These are phyloP conservation scores for Actinia tenebrosa DNA, from an alignment of 64 coral and sea anemone species.

Conservation along the genomic window DNA sequence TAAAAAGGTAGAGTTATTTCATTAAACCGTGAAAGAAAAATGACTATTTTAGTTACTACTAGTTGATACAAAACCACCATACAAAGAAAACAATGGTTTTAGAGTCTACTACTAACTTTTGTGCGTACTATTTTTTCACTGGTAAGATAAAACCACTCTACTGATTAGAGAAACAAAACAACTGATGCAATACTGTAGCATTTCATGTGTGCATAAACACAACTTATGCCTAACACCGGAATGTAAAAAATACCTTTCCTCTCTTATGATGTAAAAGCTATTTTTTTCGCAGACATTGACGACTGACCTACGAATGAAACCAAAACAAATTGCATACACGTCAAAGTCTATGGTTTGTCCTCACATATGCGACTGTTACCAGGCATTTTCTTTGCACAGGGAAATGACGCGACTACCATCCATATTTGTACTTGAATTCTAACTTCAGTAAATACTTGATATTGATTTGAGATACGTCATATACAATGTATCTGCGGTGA, in stretches of 20 bases:
- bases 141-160: no score
- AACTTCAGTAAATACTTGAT: constrained; percentile 90
- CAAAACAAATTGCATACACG: not conserved
- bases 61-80: no score
- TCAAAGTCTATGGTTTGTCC: not conserved
- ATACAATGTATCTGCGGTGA: constrained; percentile 85
- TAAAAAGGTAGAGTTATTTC: no score
- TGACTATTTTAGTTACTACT: no score
- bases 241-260: not conserved
- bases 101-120: no score
- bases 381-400: not conserved
- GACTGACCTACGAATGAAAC: not conserved
- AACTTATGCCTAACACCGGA: no score
- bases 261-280: not conserved
- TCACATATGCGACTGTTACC: not conserved
- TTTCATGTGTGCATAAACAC: no score
- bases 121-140: no score
- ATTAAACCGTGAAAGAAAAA: no score
- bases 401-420: constrained; percentile 37
- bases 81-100: no score
- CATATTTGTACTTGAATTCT: constrained; percentile 92
- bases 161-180: no score
- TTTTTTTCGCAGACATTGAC: not conserved
- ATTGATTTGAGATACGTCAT: constrained; percentile 93
- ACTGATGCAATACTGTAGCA: no score